These are phyloP conservation scores for Orthonyx spaldingii DNA, from an alignment of 2,113 vertebrate species.

Conservation along the genomic window DNA sequence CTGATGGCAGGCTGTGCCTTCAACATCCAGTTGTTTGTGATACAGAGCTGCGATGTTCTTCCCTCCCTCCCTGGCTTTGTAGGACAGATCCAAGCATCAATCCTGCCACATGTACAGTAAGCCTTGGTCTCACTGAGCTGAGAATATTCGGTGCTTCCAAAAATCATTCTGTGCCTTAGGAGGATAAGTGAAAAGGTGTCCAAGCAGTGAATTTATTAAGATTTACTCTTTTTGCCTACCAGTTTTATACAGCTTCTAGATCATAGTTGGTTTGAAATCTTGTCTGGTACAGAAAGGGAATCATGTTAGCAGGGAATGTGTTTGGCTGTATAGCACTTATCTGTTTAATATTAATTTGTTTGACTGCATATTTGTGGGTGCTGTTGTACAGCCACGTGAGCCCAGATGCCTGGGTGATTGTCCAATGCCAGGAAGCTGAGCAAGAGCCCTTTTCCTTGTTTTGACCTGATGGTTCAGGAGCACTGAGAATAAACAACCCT, in stretches of 20 bases:
- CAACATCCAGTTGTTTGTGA: background rate
- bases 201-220: slow-evolving; percentile 46
- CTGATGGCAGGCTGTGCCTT: background rate
- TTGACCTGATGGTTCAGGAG: background rate
- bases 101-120: background rate
- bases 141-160: background rate
- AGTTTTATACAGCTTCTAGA: background rate
- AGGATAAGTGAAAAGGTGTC: slow-evolving; percentile 35
- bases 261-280: background rate
- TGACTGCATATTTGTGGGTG: background rate
- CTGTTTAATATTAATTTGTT: slow-evolving; percentile 16
- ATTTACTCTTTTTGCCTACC: background rate
- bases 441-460: background rate
- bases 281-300: background rate
- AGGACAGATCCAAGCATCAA: background rate
- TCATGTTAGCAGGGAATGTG: background rate
- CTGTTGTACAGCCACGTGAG: background rate
- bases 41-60: background rate
- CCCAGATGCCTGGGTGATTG: background rate
- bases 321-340: background rate
- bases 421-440: background rate
- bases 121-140: background rate
- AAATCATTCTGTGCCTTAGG: background rate
- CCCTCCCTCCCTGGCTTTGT: background rate
- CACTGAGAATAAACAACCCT: background rate